Conservation (phyloP, 92 coral and sea anemone species). For the Pocillopora meandrina region DNA sequence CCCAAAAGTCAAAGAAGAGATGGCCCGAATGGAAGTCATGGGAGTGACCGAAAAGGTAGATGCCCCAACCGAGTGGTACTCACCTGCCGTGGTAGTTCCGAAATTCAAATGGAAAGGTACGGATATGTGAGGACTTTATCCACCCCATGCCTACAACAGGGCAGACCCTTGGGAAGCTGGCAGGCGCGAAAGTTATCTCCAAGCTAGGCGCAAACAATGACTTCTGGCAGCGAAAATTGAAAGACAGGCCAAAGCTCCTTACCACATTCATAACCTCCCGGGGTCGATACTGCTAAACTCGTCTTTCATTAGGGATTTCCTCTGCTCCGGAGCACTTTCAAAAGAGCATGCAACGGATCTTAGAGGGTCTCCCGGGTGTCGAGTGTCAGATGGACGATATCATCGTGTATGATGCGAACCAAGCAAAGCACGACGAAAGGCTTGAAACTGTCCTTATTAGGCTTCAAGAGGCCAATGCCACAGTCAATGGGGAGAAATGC, state of each 20-base stretch:
- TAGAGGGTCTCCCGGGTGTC: conserved; percentile 59
- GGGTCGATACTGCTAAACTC: conserved; percentile 62
- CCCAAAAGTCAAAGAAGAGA: conserved; percentile 59
- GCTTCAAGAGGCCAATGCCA: conserved; percentile 18
- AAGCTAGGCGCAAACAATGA: conserved; percentile 74
- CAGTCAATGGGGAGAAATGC: conserved; percentile 51
- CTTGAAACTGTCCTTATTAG: conserved; percentile 23
- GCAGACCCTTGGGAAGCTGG: conserved; percentile 63
- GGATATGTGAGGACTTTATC: conserved; percentile 69
- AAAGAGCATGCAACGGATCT: conserved; percentile 56
- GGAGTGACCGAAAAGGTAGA: conserved; percentile 67
- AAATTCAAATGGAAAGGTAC: conserved; percentile 53
- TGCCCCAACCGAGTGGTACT: conserved; percentile 67
- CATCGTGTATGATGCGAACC: conserved; percentile 53
- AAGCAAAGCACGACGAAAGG: conserved; percentile 62
- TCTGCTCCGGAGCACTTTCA: conserved; percentile 78
- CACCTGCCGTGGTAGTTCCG: conserved; percentile 67
- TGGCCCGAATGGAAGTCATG: conserved; percentile 62
- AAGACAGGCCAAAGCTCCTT: conserved; percentile 42
- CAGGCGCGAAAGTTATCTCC: conserved; percentile 71
- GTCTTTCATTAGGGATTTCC: conserved; percentile 72
- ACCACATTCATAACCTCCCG: conserved; percentile 74
- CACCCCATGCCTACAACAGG: conserved; percentile 80
- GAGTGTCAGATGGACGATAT: conserved; percentile 73
- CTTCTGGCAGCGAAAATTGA: conserved; percentile 73